Conservation (phyloP, 2,113 vertebrate species). For the Brienomyrus longianalis region DNA sequence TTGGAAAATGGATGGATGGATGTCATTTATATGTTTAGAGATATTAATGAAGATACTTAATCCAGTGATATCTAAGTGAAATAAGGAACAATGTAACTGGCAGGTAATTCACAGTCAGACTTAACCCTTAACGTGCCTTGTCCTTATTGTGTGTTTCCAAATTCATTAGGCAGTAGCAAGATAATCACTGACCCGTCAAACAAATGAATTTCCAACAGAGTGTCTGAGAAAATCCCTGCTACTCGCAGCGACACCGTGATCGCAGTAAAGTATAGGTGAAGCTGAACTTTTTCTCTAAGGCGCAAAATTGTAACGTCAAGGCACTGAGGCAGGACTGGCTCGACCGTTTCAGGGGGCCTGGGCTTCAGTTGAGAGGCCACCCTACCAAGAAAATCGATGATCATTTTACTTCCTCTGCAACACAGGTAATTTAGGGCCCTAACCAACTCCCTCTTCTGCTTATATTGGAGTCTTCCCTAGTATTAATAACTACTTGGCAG, state of each 20-base stretch:
- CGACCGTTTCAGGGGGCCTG: not conserved
- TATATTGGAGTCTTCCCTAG: not conserved
- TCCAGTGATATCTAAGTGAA: conserved; percentile 38
- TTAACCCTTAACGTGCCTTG: not conserved
- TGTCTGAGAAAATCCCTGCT: conserved; percentile 75
- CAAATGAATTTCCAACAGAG: conserved; percentile 68
- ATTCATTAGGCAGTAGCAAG: not conserved
- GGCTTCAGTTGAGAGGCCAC: not conserved
- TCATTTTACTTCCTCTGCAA: not conserved
- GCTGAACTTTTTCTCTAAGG: conserved; percentile 64
- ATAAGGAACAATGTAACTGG: not conserved
- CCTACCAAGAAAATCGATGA: not conserved
- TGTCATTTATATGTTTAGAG: not conserved
- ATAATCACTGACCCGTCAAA: conserved; percentile 58
- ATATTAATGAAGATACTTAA: not conserved
- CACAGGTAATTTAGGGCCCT: not conserved
- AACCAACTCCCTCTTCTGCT: not conserved
- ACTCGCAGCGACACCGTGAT: conserved; percentile 72
- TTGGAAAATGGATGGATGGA: no score
- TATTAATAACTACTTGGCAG: no score
- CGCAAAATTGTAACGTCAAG: conserved; percentile 56
- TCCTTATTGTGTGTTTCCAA: not conserved
- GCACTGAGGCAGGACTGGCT: not conserved
- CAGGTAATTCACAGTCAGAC: not conserved
- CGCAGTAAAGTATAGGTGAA: conserved; percentile 74